A percentile compares a stretch with the other conserved stretches of the same genome.
phyloP scores from a whole-genome alignment of 2,888 invertebrate species.

The Rhaphigaster nebulosa region DNA sequence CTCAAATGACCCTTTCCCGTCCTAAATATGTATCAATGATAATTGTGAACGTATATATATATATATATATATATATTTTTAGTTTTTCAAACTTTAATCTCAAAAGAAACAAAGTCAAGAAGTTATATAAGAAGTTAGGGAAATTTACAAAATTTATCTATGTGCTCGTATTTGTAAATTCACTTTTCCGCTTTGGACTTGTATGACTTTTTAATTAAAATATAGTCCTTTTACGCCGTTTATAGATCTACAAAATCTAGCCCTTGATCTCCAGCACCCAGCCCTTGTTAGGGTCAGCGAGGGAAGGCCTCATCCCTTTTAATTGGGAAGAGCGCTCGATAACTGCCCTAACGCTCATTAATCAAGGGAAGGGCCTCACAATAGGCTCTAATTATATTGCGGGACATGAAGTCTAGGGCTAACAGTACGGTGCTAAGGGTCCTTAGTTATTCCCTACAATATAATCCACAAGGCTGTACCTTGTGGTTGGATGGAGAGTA shows the following conservation, averaged over 20 bases:
- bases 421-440: not conserved
- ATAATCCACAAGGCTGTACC: not conserved
- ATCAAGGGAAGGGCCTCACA: not conserved
- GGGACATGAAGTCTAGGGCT: not conserved
- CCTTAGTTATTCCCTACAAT: not conserved
- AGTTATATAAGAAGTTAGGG: too few species aligned
- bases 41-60: too few species aligned
- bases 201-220: too few species aligned
- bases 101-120: too few species aligned
- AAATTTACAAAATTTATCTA: too few species aligned
- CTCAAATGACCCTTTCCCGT: too few species aligned
- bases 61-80: too few species aligned
- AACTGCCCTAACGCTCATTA: not conserved
- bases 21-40: too few species aligned
- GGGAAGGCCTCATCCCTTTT: not conserved
- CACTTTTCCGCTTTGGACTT: too few species aligned
- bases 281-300: not conserved
- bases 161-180: too few species aligned
- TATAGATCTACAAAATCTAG: not conserved
- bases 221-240: too few species aligned
- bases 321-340: conserved; percentile 13
- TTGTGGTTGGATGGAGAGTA: not conserved
- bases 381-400: not conserved
- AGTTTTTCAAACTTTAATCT: too few species aligned
- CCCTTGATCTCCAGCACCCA: not conserved